phyloP scores from a whole-genome alignment of 53 echinoderm and acorn worm genomes.

The Apostichopus leukothele region DNA sequence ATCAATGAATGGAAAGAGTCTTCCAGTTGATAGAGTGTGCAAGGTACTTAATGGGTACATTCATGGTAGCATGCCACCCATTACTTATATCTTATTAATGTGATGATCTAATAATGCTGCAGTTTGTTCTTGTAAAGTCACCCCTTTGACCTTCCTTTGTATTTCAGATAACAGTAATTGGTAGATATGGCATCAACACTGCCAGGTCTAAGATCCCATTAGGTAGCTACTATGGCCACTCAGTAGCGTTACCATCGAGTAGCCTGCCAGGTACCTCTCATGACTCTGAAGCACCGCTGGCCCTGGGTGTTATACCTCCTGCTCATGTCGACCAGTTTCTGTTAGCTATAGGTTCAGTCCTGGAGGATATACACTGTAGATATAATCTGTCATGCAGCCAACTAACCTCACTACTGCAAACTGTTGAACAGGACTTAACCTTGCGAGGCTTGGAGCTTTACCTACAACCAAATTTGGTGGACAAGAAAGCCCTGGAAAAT shows the following conservation, averaged over 20 bases:
- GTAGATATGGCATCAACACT: conserved; percentile 93
- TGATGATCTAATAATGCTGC: too few species aligned
- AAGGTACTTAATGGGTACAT: too few species aligned
- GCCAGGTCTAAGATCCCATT: conserved; percentile 90
- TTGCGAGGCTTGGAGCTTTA: conserved; percentile 37
- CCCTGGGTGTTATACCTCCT: conserved; percentile 40
- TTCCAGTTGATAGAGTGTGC: too few species aligned
- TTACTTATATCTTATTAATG: too few species aligned
- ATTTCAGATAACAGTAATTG: conserved; percentile 91
- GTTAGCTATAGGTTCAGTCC: conserved; percentile 66
- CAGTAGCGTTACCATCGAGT: conserved; percentile 72
- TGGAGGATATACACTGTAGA: conserved; percentile 95
- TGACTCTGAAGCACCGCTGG: conserved; percentile 32
- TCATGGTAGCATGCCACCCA: too few species aligned
- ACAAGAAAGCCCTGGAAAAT: conserved; percentile 53
- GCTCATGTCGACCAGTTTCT: conserved; percentile 80
- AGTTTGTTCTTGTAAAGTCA: not conserved
- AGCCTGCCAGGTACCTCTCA: conserved; percentile 50
- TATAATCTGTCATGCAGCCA: conserved; percentile 79
- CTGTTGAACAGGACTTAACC: conserved; percentile 49
- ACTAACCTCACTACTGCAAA: conserved; percentile 66
- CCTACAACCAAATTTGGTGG: conserved; percentile 15
- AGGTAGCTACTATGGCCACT: conserved; percentile 97
- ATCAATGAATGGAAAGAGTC: too few species aligned
- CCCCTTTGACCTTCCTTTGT: not conserved